Percentiles rank a stretch among this genome's conserved stretches.
phyloP scores from a whole-genome alignment of 1,140 invertebrate genomes.

The Papilio glaucus region DNA sequence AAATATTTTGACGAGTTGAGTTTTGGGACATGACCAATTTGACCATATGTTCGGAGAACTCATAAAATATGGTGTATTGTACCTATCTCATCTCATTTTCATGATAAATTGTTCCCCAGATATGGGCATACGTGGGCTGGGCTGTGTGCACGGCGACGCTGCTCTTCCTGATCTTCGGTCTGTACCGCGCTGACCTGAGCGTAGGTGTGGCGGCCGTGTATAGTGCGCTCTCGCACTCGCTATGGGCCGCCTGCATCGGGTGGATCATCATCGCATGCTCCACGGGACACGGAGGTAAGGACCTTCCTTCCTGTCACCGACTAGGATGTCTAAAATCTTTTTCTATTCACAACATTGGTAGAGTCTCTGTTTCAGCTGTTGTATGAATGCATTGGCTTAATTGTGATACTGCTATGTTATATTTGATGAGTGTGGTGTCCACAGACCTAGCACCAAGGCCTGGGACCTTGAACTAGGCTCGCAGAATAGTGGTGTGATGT shows the following conservation, averaged over 20 bases:
- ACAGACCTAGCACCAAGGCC: too few relatives aligned
- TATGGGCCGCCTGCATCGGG: conserved; percentile 91
- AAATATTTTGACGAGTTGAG: too few relatives aligned
- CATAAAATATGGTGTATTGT: neutral
- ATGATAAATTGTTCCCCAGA: conserved; percentile 64
- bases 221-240: conserved; percentile 91
- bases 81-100: neutral
- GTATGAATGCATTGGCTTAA: too few relatives aligned
- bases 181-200: conserved; percentile 88
- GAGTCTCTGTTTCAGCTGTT: too few relatives aligned
- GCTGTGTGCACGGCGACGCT: conserved; percentile 85
- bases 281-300: conserved; percentile 92
- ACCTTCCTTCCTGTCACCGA: neutral
- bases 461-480: too few relatives aligned
- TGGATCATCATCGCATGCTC: conserved; percentile 96
- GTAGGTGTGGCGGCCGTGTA: conserved; percentile 90
- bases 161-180: conserved; percentile 89
- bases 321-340: too few relatives aligned
- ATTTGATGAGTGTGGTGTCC: too few relatives aligned
- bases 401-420: too few relatives aligned
- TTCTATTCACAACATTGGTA: too few relatives aligned
- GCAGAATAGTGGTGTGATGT: too few relatives aligned
- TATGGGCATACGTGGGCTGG: conserved; percentile 88
- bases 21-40: too few relatives aligned
- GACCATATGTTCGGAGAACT: too few relatives aligned